Conservation (phyloP, 2,113 vertebrate genomes). For the Plestiodon gilberti region DNA sequence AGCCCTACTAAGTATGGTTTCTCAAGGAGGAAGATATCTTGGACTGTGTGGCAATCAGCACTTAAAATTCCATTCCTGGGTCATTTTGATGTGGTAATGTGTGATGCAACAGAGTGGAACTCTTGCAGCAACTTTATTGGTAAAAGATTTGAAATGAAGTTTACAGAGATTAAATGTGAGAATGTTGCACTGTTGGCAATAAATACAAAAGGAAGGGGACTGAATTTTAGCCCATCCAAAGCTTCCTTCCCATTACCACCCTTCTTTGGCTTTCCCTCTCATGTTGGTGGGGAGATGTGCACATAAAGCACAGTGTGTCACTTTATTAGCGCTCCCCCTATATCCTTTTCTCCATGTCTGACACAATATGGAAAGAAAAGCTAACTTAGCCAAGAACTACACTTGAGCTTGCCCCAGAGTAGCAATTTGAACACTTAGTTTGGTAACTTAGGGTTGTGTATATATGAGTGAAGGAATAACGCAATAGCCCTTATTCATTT, state of each 20-base stretch:
- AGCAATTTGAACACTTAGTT: neutral
- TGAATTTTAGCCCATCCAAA: neutral
- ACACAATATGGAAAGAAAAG: neutral
- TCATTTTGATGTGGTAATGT: neutral
- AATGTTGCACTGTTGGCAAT: neutral
- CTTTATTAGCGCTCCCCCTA: neutral
- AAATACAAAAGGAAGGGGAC: neutral
- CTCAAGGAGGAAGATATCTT: neutral
- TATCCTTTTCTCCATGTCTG: neutral
- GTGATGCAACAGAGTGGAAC: neutral
- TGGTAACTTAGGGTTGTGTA: neutral
- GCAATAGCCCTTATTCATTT: constrained; percentile 31
- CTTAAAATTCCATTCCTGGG: constrained; percentile 5
- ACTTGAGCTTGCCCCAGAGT: neutral
- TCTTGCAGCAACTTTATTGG: neutral
- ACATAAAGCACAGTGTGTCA: neutral
- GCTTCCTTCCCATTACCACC: neutral
- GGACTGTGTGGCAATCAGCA: constrained; percentile 3
- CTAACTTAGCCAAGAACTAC: neutral
- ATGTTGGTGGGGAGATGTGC: neutral
- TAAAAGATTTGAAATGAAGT: neutral
- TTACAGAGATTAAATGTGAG: neutral
- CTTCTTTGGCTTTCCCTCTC: neutral
- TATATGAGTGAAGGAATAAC: constrained; percentile 27
- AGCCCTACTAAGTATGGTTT: neutral